Percentiles rank a stretch among this genome's conserved stretches.
phyloP scores from a whole-genome alignment of 2,888 invertebrate genomes.

The Philereme vetulata region DNA sequence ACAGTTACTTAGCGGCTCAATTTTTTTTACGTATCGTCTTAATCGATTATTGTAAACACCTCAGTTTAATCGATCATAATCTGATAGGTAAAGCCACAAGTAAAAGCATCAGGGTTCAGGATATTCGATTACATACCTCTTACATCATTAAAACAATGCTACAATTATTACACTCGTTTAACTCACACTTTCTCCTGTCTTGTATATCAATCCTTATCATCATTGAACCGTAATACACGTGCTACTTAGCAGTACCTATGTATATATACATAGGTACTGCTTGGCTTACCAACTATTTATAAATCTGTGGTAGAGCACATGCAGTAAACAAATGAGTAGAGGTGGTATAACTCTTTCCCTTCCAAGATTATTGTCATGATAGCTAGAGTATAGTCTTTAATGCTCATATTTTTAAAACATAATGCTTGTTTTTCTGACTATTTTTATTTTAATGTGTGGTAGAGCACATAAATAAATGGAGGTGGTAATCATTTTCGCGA shows the following conservation, averaged over 20 bases:
- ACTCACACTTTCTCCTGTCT: conserved; percentile 30
- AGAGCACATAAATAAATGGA: too few relatives aligned
- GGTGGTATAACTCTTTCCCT: neutral
- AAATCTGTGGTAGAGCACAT: neutral
- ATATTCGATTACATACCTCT: conserved; percentile 15
- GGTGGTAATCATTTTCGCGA: too few relatives aligned
- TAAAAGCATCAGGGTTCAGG: conserved; percentile 7
- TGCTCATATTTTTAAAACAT: too few relatives aligned
- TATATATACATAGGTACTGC: too few relatives aligned
- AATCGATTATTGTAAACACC: too few relatives aligned
- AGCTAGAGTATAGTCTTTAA: too few relatives aligned
- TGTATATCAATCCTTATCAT: conserved; percentile 23
- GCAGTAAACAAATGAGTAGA: conserved; percentile 1
- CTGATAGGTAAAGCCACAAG: neutral
- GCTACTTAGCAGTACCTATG: too few relatives aligned
- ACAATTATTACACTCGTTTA: conserved; percentile 2
- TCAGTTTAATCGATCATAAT: neutral
- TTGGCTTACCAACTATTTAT: conserved; percentile 5
- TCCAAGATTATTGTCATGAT: too few relatives aligned
- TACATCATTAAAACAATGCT: conserved; percentile 23
- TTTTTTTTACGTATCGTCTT: too few relatives aligned
- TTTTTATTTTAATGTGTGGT: too few relatives aligned
- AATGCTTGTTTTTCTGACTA: too few relatives aligned
- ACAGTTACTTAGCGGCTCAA: too few relatives aligned
- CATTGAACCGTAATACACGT: conserved; percentile 22